These are phyloP conservation scores for Myopa testacea DNA, from an alignment of 2,888 invertebrate genomes.

Conservation along the genomic window DNA sequence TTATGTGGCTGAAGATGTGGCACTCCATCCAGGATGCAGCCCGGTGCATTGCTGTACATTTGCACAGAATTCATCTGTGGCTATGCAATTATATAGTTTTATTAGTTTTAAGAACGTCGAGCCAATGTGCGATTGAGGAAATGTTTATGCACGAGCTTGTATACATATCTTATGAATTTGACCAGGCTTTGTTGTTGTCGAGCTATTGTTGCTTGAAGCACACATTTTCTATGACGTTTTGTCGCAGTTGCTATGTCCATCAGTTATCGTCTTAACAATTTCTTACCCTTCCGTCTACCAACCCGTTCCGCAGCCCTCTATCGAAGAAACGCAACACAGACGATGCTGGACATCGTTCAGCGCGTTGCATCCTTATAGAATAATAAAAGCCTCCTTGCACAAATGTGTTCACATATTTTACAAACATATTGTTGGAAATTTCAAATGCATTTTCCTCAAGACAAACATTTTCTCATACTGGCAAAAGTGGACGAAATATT, in stretches of 20 bases:
- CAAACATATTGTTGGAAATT: slow-evolving; percentile 36
- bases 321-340: not conserved
- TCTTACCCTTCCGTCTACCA: not conserved
- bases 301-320: not conserved
- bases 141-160: slow-evolving; percentile 3
- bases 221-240: slow-evolving; percentile 29
- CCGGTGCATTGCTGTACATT: slow-evolving; percentile 17
- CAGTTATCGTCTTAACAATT: slow-evolving; percentile 33
- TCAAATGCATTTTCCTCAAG: slow-evolving; percentile 34
- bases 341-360: slow-evolving; percentile 4
- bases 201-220: not conserved
- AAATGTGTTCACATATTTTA: slow-evolving; percentile 31
- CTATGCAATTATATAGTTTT: slow-evolving; percentile 39
- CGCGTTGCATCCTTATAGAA: slow-evolving; percentile 27
- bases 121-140: slow-evolving; percentile 17
- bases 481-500: slow-evolving; percentile 25
- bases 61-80: slow-evolving; percentile 36
- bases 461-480: slow-evolving; percentile 32
- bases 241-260: slow-evolving; percentile 34
- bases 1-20: not conserved
- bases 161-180: not conserved
- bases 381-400: slow-evolving; percentile 34
- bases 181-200: not conserved
- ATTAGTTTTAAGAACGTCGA: slow-evolving; percentile 21
- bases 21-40: not conserved